Conservation (phyloP, 2,113 vertebrate species). For the Tenebrosternarchus preto region DNA sequence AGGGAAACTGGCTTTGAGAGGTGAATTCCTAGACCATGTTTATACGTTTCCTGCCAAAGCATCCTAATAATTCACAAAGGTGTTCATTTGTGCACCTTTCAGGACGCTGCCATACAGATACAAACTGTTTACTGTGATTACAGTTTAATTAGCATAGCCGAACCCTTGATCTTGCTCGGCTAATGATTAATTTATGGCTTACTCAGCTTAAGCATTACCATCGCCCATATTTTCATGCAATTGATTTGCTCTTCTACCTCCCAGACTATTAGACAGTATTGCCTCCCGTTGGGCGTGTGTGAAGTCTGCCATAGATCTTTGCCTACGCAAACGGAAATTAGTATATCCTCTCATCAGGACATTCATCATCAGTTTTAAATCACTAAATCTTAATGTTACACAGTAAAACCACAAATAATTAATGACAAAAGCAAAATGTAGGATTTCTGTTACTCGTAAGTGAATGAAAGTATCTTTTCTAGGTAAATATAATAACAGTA, state of each 20-base stretch:
- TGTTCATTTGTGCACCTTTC: constrained; percentile 21
- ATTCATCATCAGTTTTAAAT: constrained; percentile 17
- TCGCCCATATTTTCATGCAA: constrained; percentile 44
- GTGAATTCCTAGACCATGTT: neutral
- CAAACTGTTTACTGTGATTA: constrained; percentile 40
- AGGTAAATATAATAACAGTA: neutral
- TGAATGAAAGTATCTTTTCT: no score
- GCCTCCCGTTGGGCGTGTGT: constrained; percentile 1
- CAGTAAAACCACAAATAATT: constrained; percentile 7
- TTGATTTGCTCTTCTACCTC: constrained; percentile 29
- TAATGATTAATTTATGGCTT: constrained; percentile 46
- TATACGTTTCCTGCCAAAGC: neutral
- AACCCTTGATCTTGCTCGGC: constrained; percentile 33
- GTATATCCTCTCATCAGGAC: constrained; percentile 15
- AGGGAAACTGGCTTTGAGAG: neutral
- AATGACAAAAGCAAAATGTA: neutral
- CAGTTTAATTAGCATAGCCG: constrained; percentile 42
- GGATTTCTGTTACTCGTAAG: no score
- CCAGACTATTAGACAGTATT: constrained; percentile 6
- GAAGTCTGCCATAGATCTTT: constrained; percentile 22
- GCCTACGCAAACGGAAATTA: constrained; percentile 24
- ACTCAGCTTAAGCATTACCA: constrained; percentile 39
- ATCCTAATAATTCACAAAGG: constrained; percentile 27
- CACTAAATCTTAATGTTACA: neutral
- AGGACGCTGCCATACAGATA: neutral